Evolutionary conservation across 2,797 vertebrate species (phyloP).

Genomic region (Melanotaenia boesemani): DNA sequence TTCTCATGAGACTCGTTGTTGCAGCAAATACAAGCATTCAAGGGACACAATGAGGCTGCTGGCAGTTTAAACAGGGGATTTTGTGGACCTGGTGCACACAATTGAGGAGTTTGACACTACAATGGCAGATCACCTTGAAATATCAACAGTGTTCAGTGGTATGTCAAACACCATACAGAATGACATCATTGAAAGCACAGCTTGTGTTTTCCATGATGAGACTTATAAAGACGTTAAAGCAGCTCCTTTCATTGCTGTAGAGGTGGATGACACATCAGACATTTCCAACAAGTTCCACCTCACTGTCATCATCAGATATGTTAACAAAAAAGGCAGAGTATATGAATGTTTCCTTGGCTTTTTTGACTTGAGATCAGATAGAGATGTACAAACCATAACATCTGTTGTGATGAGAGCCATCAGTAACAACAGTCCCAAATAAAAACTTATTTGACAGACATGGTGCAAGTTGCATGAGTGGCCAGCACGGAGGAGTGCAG

Average conservation of each 20-base stretch:
- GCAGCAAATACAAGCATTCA: no score
- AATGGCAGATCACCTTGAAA: background rate
- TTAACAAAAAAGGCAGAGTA: no score
- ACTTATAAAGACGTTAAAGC: background rate
- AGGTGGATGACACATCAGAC: background rate
- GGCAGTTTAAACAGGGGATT: no score
- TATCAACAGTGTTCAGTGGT: background rate
- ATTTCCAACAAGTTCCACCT: background rate
- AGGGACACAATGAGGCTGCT: no score
- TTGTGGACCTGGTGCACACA: background rate
- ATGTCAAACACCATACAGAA: background rate
- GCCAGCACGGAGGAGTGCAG: slow-evolving; percentile 7
- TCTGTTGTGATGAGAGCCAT: no score
- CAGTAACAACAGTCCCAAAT: no score
- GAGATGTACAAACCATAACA: no score
- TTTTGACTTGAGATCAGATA: no score
- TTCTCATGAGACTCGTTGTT: no score
- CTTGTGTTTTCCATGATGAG: background rate
- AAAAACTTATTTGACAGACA: background rate
- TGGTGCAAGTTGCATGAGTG: slow-evolving; percentile 5
- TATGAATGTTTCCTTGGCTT: no score
- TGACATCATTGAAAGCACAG: background rate
- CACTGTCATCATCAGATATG: background rate
- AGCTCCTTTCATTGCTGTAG: background rate
- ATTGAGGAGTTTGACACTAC: background rate